Evolutionary conservation across 2,113 vertebrate genomes (phyloP).

Genomic region (Romanogobio albipinnatus): DNA sequence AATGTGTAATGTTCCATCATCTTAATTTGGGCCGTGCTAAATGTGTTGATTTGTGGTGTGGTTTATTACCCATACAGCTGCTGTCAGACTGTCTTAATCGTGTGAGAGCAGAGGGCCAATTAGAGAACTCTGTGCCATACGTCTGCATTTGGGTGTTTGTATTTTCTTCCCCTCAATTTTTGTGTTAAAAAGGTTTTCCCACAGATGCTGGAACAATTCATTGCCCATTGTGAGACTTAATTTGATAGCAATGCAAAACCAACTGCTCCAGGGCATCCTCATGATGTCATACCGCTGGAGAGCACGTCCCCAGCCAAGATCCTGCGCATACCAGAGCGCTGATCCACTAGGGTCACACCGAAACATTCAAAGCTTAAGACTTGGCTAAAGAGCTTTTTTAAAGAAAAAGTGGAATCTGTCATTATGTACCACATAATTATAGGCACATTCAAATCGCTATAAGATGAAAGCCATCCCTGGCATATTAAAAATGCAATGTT

Average conservation of each 20-base stretch:
- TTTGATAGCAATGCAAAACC: slow-evolving; percentile 21
- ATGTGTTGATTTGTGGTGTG: background rate
- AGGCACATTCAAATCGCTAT: background rate
- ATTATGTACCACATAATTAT: slow-evolving; percentile 30
- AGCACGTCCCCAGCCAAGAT: background rate
- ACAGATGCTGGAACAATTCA: slow-evolving; percentile 8
- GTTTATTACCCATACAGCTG: slow-evolving; percentile 21
- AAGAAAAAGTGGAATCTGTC: slow-evolving; percentile 2
- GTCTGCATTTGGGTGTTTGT: background rate
- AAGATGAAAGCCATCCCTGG: slow-evolving; percentile 17
- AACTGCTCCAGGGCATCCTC: slow-evolving; percentile 29
- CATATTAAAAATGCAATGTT: slow-evolving; percentile 23
- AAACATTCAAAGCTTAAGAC: slow-evolving; percentile 19
- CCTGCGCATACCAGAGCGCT: background rate
- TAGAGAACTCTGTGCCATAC: background rate
- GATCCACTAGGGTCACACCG: background rate
- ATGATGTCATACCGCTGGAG: slow-evolving; percentile 24
- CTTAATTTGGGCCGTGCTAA: background rate
- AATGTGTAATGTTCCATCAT: background rate
- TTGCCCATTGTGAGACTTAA: slow-evolving; percentile 1
- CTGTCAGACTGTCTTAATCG: slow-evolving; percentile 5
- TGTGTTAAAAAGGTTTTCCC: slow-evolving; percentile 23
- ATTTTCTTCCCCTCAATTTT: too few species aligned
- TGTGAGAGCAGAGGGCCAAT: slow-evolving; percentile 4
- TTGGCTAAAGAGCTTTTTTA: background rate